These are phyloP conservation scores for Scaptomyza hsui DNA, from an alignment of 1,140 invertebrate species.

Conservation along the genomic window DNA sequence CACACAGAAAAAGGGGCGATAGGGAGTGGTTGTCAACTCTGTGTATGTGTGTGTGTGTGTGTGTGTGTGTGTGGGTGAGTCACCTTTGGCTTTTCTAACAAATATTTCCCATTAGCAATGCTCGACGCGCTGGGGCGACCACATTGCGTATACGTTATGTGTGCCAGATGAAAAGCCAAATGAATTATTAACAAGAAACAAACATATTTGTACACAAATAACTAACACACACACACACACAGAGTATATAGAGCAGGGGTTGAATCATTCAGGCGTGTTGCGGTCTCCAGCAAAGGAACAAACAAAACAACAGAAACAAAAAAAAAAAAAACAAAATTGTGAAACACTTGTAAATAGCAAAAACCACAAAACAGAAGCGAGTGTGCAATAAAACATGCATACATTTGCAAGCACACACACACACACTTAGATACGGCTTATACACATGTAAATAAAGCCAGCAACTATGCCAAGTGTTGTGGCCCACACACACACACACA, in stretches of 20 bases:
- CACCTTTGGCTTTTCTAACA: slow-evolving; percentile 80
- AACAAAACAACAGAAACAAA: slow-evolving; percentile 14
- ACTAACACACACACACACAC: slow-evolving; percentile 35
- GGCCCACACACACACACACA: slow-evolving; percentile 26
- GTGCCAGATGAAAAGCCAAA: slow-evolving; percentile 63
- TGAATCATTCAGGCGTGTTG: slow-evolving; percentile 41
- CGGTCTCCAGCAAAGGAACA: slow-evolving; percentile 34
- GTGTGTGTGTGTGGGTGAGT: slow-evolving; percentile 49
- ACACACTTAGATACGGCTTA: slow-evolving; percentile 3
- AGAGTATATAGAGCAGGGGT: slow-evolving; percentile 24
- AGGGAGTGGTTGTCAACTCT: slow-evolving; percentile 15
- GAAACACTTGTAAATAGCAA: slow-evolving; percentile 78
- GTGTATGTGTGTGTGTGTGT: slow-evolving; percentile 13
- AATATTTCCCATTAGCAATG: slow-evolving; percentile 77
- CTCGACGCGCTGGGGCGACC: slow-evolving; percentile 50
- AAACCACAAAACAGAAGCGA: slow-evolving; percentile 72
- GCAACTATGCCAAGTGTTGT: slow-evolving; percentile 67
- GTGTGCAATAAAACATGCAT: slow-evolving; percentile 78
- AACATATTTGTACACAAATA: slow-evolving; percentile 65
- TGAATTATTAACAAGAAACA: slow-evolving; percentile 68
- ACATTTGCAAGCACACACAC: slow-evolving; percentile 58
- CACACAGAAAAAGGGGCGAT: not conserved
- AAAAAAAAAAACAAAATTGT: slow-evolving; percentile 23
- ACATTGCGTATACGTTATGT: slow-evolving; percentile 71
- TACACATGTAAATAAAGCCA: slow-evolving; percentile 37